Conservation (phyloP, 1,140 invertebrate genomes). For the Bombus affinis region DNA sequence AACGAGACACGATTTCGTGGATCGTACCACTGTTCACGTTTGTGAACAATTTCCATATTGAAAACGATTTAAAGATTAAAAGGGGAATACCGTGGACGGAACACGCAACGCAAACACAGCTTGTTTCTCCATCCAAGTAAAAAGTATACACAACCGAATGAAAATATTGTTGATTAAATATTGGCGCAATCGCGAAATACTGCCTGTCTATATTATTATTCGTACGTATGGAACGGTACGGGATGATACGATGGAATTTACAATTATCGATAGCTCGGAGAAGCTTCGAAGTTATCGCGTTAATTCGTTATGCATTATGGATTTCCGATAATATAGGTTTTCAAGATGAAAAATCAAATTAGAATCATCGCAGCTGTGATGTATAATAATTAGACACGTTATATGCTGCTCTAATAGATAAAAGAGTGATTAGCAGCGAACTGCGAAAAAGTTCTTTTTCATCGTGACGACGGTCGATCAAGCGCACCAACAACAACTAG, state of each 20-base stretch:
- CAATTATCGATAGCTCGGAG: not conserved
- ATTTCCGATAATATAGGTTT: not conserved
- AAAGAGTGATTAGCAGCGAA: not conserved
- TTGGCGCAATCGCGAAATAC: not conserved
- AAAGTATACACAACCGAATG: constrained; percentile 6
- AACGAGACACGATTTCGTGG: not conserved
- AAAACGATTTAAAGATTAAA: constrained; percentile 20
- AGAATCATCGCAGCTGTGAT: not conserved
- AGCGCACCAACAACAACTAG: too few species aligned
- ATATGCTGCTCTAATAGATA: not conserved
- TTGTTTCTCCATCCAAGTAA: constrained; percentile 11
- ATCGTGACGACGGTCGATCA: too few species aligned
- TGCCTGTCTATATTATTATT: constrained; percentile 19
- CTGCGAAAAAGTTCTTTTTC: not conserved
- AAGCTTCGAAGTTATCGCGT: not conserved
- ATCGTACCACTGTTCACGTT: not conserved
- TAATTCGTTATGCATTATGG: constrained; percentile 4
- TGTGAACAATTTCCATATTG: constrained; percentile 13
- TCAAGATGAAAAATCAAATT: not conserved
- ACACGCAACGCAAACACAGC: constrained; percentile 3
- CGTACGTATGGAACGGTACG: not conserved
- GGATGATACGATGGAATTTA: constrained; percentile 11
- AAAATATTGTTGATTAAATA: constrained; percentile 40
- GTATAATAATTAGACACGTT: not conserved
- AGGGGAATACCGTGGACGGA: not conserved